These are phyloP conservation scores for Elysia crispata DNA, from an alignment of 2,888 invertebrate species.

Conservation along the genomic window DNA sequence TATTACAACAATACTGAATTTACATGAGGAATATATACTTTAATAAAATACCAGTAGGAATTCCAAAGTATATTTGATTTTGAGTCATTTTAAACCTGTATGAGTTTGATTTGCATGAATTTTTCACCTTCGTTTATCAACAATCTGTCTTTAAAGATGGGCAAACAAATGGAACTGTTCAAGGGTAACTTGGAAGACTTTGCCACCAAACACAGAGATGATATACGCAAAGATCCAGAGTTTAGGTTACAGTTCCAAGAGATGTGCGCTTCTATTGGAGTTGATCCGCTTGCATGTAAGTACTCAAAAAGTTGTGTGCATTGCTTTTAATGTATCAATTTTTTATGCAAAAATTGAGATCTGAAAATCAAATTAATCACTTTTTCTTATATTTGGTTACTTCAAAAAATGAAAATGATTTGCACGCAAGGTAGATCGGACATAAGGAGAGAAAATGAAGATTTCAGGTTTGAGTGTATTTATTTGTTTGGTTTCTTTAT, in stretches of 20 bases:
- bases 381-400: not conserved
- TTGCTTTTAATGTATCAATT: not conserved
- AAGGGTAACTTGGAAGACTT: constrained; percentile 95
- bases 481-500: too few relatives aligned
- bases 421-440: too few relatives aligned
- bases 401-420: too few relatives aligned
- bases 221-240: constrained; percentile 95
- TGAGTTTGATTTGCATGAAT: not conserved
- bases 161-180: constrained; percentile 95
- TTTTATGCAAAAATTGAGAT: too few relatives aligned
- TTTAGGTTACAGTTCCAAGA: constrained; percentile 98
- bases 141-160: constrained; percentile 80
- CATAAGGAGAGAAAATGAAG: not conserved
- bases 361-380: not conserved
- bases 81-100: not conserved
- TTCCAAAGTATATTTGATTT: not conserved
- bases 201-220: constrained; percentile 94
- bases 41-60: not conserved
- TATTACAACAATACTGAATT: not conserved
- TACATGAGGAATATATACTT: not conserved
- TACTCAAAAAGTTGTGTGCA: constrained; percentile 1
- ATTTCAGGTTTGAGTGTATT: too few relatives aligned
- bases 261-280: constrained; percentile 99
- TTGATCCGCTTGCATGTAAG: constrained; percentile 96
- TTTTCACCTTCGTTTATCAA: not conserved